These are phyloP conservation scores for Eristalis pertinax DNA, from an alignment of 2,888 invertebrate genomes.

Conservation along the genomic window DNA sequence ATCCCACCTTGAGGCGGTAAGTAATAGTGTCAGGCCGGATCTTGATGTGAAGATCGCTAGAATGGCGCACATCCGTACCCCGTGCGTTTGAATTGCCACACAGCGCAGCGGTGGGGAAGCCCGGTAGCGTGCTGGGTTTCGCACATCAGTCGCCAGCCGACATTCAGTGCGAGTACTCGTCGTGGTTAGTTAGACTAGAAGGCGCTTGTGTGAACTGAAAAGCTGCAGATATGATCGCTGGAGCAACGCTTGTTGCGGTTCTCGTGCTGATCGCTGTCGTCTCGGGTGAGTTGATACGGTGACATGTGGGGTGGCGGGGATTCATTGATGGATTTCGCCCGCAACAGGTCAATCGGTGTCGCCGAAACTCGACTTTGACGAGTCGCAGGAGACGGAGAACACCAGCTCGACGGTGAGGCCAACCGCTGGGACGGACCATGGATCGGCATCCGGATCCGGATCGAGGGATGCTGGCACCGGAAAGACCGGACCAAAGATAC, in stretches of 20 bases:
- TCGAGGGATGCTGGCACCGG: slow-evolving; percentile 64
- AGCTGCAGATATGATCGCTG: slow-evolving; percentile 51
- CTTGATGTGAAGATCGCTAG: slow-evolving; percentile 63
- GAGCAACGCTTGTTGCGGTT: slow-evolving; percentile 30
- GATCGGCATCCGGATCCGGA: slow-evolving; percentile 19
- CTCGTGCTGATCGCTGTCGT: slow-evolving; percentile 44
- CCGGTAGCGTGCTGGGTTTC: slow-evolving; percentile 22
- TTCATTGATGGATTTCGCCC: slow-evolving; percentile 12
- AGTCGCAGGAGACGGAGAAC: slow-evolving; percentile 74
- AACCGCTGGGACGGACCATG: slow-evolving; percentile 72
- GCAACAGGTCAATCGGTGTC: slow-evolving; percentile 78
- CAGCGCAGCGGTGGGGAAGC: slow-evolving; percentile 3
- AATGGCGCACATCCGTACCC: slow-evolving; percentile 55
- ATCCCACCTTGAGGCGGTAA: slow-evolving; percentile 66
- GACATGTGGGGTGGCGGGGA: slow-evolving; percentile 70
- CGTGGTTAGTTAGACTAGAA: slow-evolving; percentile 15
- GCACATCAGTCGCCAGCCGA: slow-evolving; percentile 51
- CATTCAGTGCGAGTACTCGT: slow-evolving; percentile 44
- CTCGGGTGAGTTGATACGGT: slow-evolving; percentile 46
- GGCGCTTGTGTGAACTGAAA: slow-evolving; percentile 5
- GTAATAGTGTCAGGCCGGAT: slow-evolving; percentile 68
- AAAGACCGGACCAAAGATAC: slow-evolving; percentile 80
- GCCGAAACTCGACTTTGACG: slow-evolving; percentile 80
- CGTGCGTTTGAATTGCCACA: slow-evolving; percentile 41
- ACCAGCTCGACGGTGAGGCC: slow-evolving; percentile 75